phyloP scores from a whole-genome alignment of 2,113 vertebrate species.

The Myodes glareolus region DNA sequence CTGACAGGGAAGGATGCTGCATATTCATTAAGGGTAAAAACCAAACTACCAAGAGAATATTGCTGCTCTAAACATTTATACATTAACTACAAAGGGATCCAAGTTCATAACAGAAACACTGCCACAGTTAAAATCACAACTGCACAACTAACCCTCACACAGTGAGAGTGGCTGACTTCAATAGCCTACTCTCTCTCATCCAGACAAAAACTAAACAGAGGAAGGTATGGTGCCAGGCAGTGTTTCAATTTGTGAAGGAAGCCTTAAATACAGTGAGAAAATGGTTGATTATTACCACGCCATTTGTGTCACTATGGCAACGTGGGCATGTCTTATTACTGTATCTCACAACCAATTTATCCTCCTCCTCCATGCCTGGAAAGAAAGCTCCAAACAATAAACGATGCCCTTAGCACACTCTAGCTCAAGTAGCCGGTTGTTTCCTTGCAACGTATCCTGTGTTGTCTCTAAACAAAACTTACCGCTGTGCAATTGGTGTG shows the following conservation, averaged over 20 bases:
- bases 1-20: neutral
- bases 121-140: neutral
- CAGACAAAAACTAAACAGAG: neutral
- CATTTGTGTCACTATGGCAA: neutral
- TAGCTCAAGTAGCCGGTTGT: neutral
- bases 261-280: neutral
- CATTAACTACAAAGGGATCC: neutral
- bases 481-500: neutral
- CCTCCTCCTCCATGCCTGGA: neutral
- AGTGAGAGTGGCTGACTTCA: neutral
- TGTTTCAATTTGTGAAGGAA: neutral
- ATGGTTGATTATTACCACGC: neutral
- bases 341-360: neutral
- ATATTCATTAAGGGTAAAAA: neutral
- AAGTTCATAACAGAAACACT: neutral
- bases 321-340: neutral
- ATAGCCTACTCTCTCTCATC: neutral
- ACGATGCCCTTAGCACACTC: no score
- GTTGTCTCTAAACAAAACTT: neutral
- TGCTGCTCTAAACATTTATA: neutral
- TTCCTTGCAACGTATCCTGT: neutral
- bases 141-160: neutral
- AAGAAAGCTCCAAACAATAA: neutral
- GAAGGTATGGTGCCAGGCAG: neutral
- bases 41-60: neutral